Conservation (phyloP, 2,113 vertebrate genomes). For the Indicator maculatus region DNA sequence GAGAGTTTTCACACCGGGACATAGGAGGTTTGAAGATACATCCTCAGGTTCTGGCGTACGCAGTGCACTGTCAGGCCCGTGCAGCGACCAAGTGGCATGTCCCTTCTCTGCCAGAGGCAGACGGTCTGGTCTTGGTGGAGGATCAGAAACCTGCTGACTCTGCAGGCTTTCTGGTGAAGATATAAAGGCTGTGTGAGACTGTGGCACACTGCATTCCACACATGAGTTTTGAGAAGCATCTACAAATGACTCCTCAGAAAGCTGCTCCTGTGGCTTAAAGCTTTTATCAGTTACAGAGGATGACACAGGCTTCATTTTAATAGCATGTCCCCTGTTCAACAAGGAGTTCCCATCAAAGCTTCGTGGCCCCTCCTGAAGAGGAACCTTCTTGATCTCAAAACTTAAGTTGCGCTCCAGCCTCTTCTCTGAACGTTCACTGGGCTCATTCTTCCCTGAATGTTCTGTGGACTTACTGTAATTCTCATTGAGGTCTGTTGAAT, state of each 20-base stretch:
- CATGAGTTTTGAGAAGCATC: slow-evolving; percentile 71
- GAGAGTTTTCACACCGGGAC: slow-evolving; percentile 56
- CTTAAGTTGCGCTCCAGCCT: slow-evolving; percentile 89
- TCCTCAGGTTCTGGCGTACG: slow-evolving; percentile 25
- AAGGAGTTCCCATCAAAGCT: slow-evolving; percentile 89
- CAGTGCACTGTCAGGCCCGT: slow-evolving; percentile 73
- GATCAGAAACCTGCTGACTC: slow-evolving; percentile 58
- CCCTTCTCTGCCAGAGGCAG: slow-evolving; percentile 86
- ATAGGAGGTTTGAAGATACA: slow-evolving; percentile 40
- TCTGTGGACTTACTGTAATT: slow-evolving; percentile 86
- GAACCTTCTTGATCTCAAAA: slow-evolving; percentile 96
- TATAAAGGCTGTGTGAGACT: slow-evolving; percentile 48
- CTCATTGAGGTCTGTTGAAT: slow-evolving; percentile 88
- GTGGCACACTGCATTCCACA: slow-evolving; percentile 62
- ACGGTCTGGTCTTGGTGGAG: slow-evolving; percentile 84
- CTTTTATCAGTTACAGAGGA: slow-evolving; percentile 69
- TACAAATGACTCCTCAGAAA: slow-evolving; percentile 81
- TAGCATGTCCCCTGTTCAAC: slow-evolving; percentile 87
- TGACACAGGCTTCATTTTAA: slow-evolving; percentile 83
- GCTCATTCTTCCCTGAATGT: slow-evolving; percentile 71
- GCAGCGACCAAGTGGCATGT: slow-evolving; percentile 76
- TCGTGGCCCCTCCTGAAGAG: slow-evolving; percentile 91
- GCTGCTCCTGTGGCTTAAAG: slow-evolving; percentile 73
- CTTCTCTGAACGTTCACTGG: slow-evolving; percentile 74
- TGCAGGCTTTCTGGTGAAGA: slow-evolving; percentile 41